Evolutionary conservation across 2,797 vertebrate species (phyloP).

Genomic region (Trematomus bernacchii): DNA sequence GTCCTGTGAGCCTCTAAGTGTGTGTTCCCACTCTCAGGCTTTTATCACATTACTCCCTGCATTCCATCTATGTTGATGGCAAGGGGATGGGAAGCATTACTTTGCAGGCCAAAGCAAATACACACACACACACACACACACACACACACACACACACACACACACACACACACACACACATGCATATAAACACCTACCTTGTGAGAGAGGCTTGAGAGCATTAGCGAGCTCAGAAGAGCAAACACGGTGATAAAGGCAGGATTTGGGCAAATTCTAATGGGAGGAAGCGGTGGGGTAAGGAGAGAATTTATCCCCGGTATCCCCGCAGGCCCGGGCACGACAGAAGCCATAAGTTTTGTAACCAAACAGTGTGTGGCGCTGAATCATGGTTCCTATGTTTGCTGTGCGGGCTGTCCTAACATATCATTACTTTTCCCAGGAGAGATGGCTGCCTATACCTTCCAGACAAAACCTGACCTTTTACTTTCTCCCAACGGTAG

Average conservation of each 20-base stretch:
- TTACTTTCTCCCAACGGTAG: constrained; percentile 59
- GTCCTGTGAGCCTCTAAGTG: constrained; percentile 54
- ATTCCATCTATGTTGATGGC: constrained; percentile 65
- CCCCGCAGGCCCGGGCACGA: constrained; percentile 74
- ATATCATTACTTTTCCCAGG: constrained; percentile 75
- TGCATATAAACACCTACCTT: constrained; percentile 76
- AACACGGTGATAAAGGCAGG: constrained; percentile 78
- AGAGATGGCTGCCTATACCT: constrained; percentile 44
- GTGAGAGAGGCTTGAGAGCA: constrained; percentile 72
- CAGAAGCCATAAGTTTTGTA: constrained; percentile 59
- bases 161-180: constrained; percentile 32
- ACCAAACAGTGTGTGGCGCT: constrained; percentile 73
- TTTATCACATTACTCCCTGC: constrained; percentile 42
- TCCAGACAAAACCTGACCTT: constrained; percentile 73
- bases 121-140: constrained; percentile 33
- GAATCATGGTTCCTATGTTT: constrained; percentile 79
- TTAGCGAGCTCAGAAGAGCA: constrained; percentile 78
- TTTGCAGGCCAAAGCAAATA: constrained; percentile 68
- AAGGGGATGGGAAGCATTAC: constrained; percentile 70
- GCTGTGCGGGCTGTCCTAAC: constrained; percentile 75
- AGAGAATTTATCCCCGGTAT: constrained; percentile 68
- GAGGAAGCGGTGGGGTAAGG: constrained; percentile 69
- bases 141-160: too few relatives aligned
- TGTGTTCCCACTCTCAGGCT: constrained; percentile 60
- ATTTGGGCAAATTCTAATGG: constrained; percentile 74